A percentile compares a stretch with the other conserved stretches of the same genome.
Evolutionary conservation across 2,797 vertebrate genomes (phyloP).

Genomic region (Morus bassanus): DNA sequence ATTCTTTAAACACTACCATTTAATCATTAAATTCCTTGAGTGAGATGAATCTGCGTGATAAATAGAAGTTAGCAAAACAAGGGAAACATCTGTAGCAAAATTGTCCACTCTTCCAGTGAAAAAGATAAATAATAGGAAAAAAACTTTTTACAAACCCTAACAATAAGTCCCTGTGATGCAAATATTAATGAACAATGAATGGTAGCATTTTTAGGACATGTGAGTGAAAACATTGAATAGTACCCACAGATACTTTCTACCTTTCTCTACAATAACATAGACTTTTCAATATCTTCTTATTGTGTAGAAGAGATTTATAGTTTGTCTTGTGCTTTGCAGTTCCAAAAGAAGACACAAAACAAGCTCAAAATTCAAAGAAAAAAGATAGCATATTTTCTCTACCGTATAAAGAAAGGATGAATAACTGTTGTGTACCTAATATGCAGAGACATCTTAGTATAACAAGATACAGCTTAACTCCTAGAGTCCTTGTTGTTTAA

Average conservation of each 20-base stretch:
- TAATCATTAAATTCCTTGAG: background rate
- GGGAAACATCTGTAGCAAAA: background rate
- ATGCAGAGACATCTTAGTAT: constrained; percentile 54
- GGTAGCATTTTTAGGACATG: background rate
- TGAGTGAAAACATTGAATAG: background rate
- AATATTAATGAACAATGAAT: background rate
- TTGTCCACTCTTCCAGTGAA: background rate
- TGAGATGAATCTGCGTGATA: background rate
- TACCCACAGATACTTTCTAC: background rate
- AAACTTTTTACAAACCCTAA: background rate
- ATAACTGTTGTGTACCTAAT: constrained; percentile 38
- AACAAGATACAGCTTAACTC: constrained; percentile 64
- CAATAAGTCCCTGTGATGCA: background rate
- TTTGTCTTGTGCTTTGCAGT: background rate
- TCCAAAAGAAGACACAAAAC: background rate
- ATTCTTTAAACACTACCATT: background rate
- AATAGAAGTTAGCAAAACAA: background rate
- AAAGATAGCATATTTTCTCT: background rate
- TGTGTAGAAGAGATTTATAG: background rate
- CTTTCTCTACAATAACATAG: background rate
- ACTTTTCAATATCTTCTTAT: background rate
- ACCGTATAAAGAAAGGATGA: constrained; percentile 16
- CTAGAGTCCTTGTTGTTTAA: constrained; percentile 62
- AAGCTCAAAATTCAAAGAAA: background rate
- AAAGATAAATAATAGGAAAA: background rate